Base-by-base conservation (phyloP, 1,140 invertebrate species). In the Drosophila prosaltans region DNA sequence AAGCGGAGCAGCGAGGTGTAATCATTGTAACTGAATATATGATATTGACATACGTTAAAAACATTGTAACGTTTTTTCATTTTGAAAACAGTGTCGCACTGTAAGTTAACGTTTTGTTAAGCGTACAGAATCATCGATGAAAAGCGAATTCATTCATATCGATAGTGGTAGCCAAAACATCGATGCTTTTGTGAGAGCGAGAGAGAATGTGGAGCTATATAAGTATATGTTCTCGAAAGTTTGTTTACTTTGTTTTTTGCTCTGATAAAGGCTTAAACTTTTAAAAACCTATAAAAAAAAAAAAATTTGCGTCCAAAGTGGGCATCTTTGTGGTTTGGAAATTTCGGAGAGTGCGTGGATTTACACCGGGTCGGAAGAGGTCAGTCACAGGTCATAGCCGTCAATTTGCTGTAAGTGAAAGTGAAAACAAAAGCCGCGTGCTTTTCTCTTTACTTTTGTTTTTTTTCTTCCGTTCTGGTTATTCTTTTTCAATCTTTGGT, bases 161-260 rank as follows among this genome's bases (percentile, higher is more conserved):
- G 16, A 16, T 16, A 16, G 16, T 16, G 16, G 16, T 16, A 16
- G 16, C n/a, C 7, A 21, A 45, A 45, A 21, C 5, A n/a, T 45
- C n/a, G 16, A 16, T 24, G 6, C 7, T 5, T 24, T 21, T 24
- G 45, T 9, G 7, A 24, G 45, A 24, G 21, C 24, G 43, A 6
- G 45, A 26, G 45, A 51, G 8, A 48, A 26, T 48, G 45, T 48
- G 45, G n/a, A 24, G 45, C 45, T 45, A 16, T 45, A 21, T 45
- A 51, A 43, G 41, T 43, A 43, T 26, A 24, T 51, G 8, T 21
- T 51, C 45, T 51, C 21, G 8, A 26, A 51, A 51, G 21, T 51
- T 51, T 51, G 45, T 51, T 51, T 51, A 51, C 45, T 51, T 51
- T 51, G 24, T 43, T 51, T 51, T 51, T 51, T 51, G 45, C 45